phyloP scores from a whole-genome alignment of 2,113 vertebrate species.

The Bathybates hornii region DNA sequence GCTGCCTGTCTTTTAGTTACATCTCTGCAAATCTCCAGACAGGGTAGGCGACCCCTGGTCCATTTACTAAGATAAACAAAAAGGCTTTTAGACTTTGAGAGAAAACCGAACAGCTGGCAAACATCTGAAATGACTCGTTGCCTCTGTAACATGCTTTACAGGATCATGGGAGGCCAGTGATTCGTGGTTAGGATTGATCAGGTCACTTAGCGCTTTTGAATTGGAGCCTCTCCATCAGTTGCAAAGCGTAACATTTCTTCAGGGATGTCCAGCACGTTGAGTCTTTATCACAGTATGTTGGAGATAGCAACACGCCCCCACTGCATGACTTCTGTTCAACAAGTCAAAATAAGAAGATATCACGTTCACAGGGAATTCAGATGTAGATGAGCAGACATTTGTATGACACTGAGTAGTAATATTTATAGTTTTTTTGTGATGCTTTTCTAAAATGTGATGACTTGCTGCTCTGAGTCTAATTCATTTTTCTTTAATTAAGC shows the following conservation, averaged over 20 bases:
- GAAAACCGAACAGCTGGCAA: neutral
- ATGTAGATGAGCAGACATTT: neutral
- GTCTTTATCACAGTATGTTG: neutral
- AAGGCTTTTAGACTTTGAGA: neutral
- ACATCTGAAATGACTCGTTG: neutral
- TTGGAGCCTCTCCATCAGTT: neutral
- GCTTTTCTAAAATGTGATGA: neutral
- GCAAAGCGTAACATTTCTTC: neutral
- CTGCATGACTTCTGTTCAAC: neutral
- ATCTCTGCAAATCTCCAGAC: neutral
- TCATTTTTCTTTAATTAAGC: neutral
- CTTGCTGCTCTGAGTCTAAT: neutral
- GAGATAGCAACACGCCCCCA: neutral
- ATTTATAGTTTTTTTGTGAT: neutral
- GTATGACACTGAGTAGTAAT: neutral
- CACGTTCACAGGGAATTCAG: neutral
- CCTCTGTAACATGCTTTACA: neutral
- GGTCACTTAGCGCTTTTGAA: neutral
- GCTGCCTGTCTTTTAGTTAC: neutral
- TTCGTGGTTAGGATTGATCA: neutral
- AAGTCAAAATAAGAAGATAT: neutral
- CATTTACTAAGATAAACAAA: neutral
- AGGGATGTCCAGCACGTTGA: neutral
- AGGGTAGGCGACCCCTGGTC: neutral
- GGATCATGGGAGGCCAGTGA: fast-evolving